phyloP scores from a whole-genome alignment of 2,888 invertebrate genomes.

The Athalia circularis region DNA sequence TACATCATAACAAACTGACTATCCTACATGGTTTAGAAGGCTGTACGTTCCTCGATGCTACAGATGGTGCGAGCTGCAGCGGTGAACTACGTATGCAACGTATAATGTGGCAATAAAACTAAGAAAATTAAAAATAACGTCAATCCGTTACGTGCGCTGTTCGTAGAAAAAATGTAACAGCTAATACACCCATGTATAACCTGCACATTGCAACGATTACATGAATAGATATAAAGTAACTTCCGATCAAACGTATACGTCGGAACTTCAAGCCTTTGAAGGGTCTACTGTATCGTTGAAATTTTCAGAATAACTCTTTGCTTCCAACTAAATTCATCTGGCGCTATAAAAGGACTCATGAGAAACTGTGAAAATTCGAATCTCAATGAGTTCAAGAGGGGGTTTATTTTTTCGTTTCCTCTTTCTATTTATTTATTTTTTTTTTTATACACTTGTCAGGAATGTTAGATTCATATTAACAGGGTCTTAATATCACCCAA shows the following conservation, averaged over 20 bases:
- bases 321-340: not conserved
- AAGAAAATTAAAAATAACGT: not conserved
- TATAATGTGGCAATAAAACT: not conserved
- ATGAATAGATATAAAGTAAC: not conserved
- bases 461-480: too few species aligned
- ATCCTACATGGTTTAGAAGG: not conserved
- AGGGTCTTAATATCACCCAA: too few species aligned
- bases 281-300: not conserved
- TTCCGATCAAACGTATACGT: not conserved
- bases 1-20: constrained; percentile 40
- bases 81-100: not conserved
- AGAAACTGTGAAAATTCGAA: constrained; percentile 1
- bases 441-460: too few species aligned
- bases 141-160: not conserved
- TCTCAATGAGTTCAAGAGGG: not conserved
- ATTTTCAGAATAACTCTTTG: not conserved
- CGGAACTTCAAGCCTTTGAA: not conserved
- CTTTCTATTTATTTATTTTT: too few species aligned
- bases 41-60: not conserved
- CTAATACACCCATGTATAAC: not conserved
- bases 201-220: not conserved
- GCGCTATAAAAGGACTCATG: not conserved
- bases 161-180: not conserved
- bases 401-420: too few species aligned
- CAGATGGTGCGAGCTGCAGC: not conserved